Evolutionary conservation across 2,797 vertebrate genomes (phyloP), one percentile per base, ranked within the genome.

Genomic region (Eptatretus atami): DNA sequence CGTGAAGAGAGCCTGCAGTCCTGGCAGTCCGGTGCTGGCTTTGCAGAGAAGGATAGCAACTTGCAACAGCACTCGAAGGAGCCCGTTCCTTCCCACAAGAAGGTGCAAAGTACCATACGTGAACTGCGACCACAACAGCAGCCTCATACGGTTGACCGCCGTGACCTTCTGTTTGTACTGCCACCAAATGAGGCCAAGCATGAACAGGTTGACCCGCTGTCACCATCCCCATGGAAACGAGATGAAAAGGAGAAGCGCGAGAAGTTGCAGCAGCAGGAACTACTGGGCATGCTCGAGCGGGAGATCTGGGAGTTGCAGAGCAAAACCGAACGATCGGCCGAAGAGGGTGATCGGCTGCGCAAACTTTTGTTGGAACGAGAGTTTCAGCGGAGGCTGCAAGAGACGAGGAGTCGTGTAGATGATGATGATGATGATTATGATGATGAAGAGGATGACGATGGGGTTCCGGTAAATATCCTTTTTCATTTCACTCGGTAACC

Each of bases 321-420:
- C 53, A 88, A 86, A 69, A 74, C 81, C 0, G 85, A 90, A 70
- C 81, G 87, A 67, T 85, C 79, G 1, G 79, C 84, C 0, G 90
- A 98, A 71, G 92, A 96, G 53, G 92, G 76, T 1, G 90, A 93
- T 72, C 82, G 92, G 2, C 78, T 98, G 63, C 79, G 90, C 69
- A 90, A 85, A 67, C 81, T 98, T 66, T 86, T 98, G 90, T 77
- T 98, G 54, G 92, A 98, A 74, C 95, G 92, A 87, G 88, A 98
- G 76, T 98, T 98, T 75, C 92, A 98, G 75, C 92, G 88, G 72
- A 72, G 92, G 15, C 79, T 98, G 66, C 87, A 95, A 68, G 90
- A 98, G 70, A 92, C 87, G 25, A 84, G 90, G 72, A 84, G 88
- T 70, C 85, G 84, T 61, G 88, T 94, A 55, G 87, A 94, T 6